phyloP scores from a whole-genome alignment of 2,888 invertebrate genomes.

The Tanypteryx hageni region DNA sequence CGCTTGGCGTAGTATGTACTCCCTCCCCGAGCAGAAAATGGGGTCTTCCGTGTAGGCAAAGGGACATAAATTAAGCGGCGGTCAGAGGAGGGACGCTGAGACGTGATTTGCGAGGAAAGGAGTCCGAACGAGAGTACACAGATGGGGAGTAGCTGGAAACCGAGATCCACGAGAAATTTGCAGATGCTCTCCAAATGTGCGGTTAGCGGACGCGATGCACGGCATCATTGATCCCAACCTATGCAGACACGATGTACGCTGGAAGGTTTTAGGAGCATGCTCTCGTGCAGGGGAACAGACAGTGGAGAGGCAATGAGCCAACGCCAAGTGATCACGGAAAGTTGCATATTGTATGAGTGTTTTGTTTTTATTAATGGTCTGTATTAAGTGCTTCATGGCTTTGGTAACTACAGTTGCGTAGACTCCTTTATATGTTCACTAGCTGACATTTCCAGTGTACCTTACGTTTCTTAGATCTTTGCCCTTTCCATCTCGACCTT shows the following conservation, averaged over 20 bases:
- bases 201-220: slow-evolving; percentile 6
- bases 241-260: not conserved
- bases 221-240: not conserved
- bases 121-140: slow-evolving; percentile 25
- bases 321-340: no score
- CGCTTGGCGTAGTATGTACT: not conserved
- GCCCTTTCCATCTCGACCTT: no score
- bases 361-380: no score
- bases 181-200: slow-evolving; percentile 24
- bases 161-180: slow-evolving; percentile 20
- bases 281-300: not conserved
- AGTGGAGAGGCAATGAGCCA: not conserved
- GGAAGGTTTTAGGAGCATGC: not conserved
- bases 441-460: no score
- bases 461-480: no score
- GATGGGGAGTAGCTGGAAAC: not conserved
- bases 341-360: no score
- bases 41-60: not conserved
- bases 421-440: no score
- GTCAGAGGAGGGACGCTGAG: not conserved
- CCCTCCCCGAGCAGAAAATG: not conserved
- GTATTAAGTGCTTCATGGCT: no score
- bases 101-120: slow-evolving; percentile 24
- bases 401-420: no score
- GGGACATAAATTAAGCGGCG: slow-evolving; percentile 22